Conservation (phyloP, 2,113 vertebrate species). For the Lophotis ruficrista region DNA sequence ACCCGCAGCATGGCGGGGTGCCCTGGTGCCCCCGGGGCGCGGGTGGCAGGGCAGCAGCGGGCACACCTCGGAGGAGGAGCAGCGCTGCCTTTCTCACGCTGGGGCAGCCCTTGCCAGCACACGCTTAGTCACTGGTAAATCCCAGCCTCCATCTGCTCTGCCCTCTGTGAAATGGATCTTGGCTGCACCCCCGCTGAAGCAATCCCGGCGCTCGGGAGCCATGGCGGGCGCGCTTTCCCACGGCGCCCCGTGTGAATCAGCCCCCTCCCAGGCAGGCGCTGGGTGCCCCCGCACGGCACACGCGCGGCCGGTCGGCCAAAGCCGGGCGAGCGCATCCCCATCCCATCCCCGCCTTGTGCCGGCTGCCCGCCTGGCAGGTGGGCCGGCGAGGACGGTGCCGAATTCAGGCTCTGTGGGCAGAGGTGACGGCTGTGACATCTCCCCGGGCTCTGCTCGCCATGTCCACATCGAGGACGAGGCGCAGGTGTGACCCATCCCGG, state of each 20-base stretch:
- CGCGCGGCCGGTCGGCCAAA: rapidly evolving
- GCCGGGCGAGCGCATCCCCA: rapidly evolving
- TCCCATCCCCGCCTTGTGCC: rapidly evolving
- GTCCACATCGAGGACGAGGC: neutral
- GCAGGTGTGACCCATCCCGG: rapidly evolving
- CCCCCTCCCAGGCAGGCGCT: neutral
- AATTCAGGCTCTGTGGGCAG: neutral
- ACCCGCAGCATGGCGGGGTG: rapidly evolving
- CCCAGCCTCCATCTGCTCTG: conserved; percentile 61
- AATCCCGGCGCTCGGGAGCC: conserved; percentile 73
- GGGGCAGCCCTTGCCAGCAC: conserved; percentile 69
- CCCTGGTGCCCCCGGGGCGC: rapidly evolving
- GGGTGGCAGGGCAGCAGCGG: neutral
- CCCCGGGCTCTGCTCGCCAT: rapidly evolving
- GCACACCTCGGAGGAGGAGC: conserved; percentile 22
- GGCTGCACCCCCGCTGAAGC: conserved; percentile 69
- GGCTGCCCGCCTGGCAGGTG: neutral
- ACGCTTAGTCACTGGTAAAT: conserved; percentile 73
- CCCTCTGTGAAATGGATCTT: conserved; percentile 66
- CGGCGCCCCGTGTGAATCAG: conserved; percentile 53
- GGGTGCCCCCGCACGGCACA: neutral
- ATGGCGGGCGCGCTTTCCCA: conserved; percentile 71
- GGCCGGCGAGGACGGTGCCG: rapidly evolving
- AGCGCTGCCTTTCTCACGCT: conserved; percentile 55
- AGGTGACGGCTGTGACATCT: neutral